These are phyloP conservation scores for Diadumene lineata DNA, from an alignment of 92 coral and sea anemone genomes.

Conservation along the genomic window DNA sequence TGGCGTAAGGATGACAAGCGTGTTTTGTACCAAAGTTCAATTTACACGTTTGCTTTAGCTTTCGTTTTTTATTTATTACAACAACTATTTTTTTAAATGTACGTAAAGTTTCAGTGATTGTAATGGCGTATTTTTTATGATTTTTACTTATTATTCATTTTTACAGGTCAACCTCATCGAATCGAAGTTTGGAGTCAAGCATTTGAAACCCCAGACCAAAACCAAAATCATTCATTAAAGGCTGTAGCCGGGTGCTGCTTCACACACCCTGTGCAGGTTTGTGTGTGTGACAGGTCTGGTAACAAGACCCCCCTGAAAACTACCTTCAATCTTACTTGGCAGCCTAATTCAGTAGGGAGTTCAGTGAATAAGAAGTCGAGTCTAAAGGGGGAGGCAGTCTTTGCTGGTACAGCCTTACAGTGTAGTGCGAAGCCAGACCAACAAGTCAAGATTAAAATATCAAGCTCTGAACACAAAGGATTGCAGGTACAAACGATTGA, in stretches of 20 bases:
- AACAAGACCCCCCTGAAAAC: constrained; percentile 80
- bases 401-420: constrained; percentile 46
- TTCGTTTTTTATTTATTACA: too few species aligned
- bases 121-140: too few species aligned
- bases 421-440: constrained; percentile 66
- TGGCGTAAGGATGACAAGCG: too few species aligned
- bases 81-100: too few species aligned
- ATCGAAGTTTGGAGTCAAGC: constrained; percentile 73
- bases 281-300: constrained; percentile 72
- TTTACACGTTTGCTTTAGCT: too few species aligned
- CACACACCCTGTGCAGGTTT: constrained; percentile 51
- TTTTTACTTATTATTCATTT: too few species aligned
- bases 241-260: constrained; percentile 69
- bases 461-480: constrained; percentile 62
- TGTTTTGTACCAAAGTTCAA: too few species aligned
- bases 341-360: constrained; percentile 39
- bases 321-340: constrained; percentile 64
- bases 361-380: constrained; percentile 46
- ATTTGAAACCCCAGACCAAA: constrained; percentile 55
- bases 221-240: constrained; percentile 53
- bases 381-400: constrained; percentile 64
- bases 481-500: constrained; percentile 64
- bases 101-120: too few species aligned
- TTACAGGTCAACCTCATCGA: constrained; percentile 78
- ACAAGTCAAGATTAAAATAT: constrained; percentile 57